Conservation (phyloP, 2,888 invertebrate genomes). For the Pimpla rufipes region DNA sequence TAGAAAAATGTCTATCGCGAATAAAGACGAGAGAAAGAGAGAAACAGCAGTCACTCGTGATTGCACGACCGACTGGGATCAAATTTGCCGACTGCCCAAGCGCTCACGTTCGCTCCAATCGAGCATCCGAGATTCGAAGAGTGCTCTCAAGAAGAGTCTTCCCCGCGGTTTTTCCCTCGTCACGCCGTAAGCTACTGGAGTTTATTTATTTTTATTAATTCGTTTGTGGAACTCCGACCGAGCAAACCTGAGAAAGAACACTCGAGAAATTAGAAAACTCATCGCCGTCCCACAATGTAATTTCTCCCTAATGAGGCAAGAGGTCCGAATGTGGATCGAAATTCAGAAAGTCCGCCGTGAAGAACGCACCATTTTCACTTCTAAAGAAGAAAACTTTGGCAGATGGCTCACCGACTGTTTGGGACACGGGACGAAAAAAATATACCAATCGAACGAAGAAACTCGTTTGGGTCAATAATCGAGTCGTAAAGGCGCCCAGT, state of each 20-base stretch:
- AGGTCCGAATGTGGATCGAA: slow-evolving; percentile 30
- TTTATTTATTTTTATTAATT: slow-evolving; percentile 21
- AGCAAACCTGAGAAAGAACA: slow-evolving; percentile 34
- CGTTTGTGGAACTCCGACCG: background rate
- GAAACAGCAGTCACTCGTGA: slow-evolving; percentile 27
- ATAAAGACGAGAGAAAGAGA: slow-evolving; percentile 22
- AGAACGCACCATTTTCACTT: background rate
- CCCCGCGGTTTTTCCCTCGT: slow-evolving; percentile 42
- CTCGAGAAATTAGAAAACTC: slow-evolving; percentile 59
- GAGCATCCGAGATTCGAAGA: slow-evolving; percentile 51
- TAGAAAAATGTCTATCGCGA: slow-evolving; percentile 47
- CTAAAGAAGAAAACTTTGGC: background rate
- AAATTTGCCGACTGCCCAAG: slow-evolving; percentile 31
- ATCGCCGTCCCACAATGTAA: slow-evolving; percentile 24
- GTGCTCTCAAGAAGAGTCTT: slow-evolving; percentile 18
- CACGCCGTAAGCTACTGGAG: slow-evolving; percentile 26
- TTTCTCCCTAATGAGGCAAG: slow-evolving; percentile 50
- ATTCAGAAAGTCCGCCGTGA: slow-evolving; percentile 45
- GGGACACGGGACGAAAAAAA: background rate
- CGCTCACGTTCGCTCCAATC: slow-evolving; percentile 9
- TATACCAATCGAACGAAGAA: background rate
- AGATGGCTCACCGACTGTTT: background rate
- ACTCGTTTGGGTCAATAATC: background rate
- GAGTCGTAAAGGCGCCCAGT: background rate
- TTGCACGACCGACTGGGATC: slow-evolving; percentile 40